Percentiles rank a stretch among this genome's conserved stretches.
phyloP scores from a whole-genome alignment of 2,113 vertebrate genomes.

The Hoplias malabaricus region DNA sequence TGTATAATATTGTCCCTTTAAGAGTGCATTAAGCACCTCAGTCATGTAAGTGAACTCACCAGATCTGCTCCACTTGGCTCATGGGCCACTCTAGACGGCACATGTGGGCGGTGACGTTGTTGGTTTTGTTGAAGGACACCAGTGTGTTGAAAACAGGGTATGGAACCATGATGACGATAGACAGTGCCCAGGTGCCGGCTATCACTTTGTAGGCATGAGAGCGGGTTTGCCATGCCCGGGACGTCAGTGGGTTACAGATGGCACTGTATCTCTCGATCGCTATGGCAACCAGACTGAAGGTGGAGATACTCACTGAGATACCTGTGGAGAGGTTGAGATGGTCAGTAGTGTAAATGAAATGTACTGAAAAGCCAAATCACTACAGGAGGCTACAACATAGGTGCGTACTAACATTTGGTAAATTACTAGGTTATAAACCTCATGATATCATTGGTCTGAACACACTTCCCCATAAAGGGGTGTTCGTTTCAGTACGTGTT shows the following conservation, averaged over 20 bases:
- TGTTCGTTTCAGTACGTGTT: too few relatives aligned
- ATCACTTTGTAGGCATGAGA: constrained; percentile 93
- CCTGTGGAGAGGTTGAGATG: constrained; percentile 68
- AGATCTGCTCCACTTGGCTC: constrained; percentile 76
- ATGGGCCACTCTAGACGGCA: constrained; percentile 84
- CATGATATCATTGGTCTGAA: too few relatives aligned
- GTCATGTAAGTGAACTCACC: constrained; percentile 72
- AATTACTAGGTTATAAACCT: too few relatives aligned
- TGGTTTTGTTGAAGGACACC: constrained; percentile 62
- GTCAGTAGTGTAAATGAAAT: not conserved
- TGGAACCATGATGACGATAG: constrained; percentile 87
- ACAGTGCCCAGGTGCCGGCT: constrained; percentile 84
- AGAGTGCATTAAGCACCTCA: too few relatives aligned
- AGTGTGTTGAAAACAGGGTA: constrained; percentile 82
- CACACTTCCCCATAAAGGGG: too few relatives aligned
- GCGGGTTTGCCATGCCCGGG: constrained; percentile 89
- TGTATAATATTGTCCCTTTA: too few relatives aligned
- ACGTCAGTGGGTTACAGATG: constrained; percentile 93
- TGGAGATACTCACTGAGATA: constrained; percentile 92
- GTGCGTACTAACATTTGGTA: too few relatives aligned
- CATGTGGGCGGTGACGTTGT: constrained; percentile 65
- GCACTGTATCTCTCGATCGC: constrained; percentile 93
- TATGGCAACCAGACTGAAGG: constrained; percentile 94
- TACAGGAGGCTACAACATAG: too few relatives aligned
- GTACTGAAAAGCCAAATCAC: not conserved